A percentile compares a stretch with the other conserved stretches of the same genome.
phyloP scores from a whole-genome alignment of 1,140 invertebrate species.

The Drosophila santomea region DNA sequence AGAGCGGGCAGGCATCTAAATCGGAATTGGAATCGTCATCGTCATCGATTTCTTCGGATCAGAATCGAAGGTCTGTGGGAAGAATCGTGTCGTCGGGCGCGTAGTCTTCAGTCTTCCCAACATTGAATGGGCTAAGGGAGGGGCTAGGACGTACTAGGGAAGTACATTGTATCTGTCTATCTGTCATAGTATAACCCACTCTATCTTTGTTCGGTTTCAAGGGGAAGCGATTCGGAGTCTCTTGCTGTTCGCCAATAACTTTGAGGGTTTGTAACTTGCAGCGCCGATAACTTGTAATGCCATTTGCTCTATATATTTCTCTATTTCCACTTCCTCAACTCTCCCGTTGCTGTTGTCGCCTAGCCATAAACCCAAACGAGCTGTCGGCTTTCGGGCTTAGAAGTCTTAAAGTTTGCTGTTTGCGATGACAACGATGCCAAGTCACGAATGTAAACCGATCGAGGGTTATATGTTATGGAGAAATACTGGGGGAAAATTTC shows the following conservation, averaged over 20 bases:
- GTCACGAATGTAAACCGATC: conserved; percentile 52
- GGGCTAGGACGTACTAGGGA: neutral
- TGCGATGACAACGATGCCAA: conserved; percentile 48
- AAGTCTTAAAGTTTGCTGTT: conserved; percentile 37
- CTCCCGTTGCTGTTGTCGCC: conserved; percentile 4
- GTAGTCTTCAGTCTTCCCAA: conserved; percentile 7
- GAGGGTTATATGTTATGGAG: conserved; percentile 22
- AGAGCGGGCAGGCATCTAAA: neutral
- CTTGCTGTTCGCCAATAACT: conserved; percentile 36
- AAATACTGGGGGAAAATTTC: conserved; percentile 37
- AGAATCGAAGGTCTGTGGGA: conserved; percentile 49
- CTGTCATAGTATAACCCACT: neutral
- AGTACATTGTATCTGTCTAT: neutral
- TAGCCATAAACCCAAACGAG: conserved; percentile 37
- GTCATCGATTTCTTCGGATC: conserved; percentile 23
- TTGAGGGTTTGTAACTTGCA: conserved; percentile 33
- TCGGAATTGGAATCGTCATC: neutral
- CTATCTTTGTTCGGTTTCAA: conserved; percentile 14
- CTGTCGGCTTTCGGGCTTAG: conserved; percentile 50
- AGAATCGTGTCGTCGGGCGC: conserved; percentile 12
- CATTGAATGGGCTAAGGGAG: neutral
- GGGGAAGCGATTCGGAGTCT: conserved; percentile 7
- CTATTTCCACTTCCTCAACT: neutral
- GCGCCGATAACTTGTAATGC: conserved; percentile 48
- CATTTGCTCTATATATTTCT: conserved; percentile 43